These are phyloP conservation scores for Gymnodraco acuticeps DNA, from an alignment of 2,797 vertebrate species.

Conservation along the genomic window DNA sequence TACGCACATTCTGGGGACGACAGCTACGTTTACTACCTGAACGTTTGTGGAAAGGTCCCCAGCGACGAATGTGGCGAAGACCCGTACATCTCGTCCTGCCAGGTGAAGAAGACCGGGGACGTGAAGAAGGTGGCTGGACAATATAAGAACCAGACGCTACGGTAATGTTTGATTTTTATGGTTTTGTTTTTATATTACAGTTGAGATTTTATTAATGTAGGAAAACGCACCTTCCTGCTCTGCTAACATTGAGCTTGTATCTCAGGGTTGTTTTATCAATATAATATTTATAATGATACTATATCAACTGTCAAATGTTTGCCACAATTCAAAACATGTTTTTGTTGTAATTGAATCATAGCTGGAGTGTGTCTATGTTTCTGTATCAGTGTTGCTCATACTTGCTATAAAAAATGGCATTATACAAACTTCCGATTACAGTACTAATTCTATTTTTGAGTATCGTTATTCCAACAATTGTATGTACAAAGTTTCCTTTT, in stretches of 20 bases:
- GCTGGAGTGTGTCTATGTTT: background rate
- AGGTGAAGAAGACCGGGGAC: constrained; percentile 78
- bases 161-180: constrained; percentile 77
- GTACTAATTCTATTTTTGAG: too few species aligned
- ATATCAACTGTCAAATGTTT: background rate
- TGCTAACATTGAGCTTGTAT: background rate
- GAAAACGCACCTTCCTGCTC: background rate
- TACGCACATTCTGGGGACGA: constrained; percentile 73
- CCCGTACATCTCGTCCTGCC: constrained; percentile 85
- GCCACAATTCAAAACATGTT: background rate
- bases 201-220: background rate
- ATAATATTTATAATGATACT: too few species aligned
- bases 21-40: constrained; percentile 90
- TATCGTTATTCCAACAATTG: too few species aligned
- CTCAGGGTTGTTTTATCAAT: background rate
- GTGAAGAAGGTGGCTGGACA: constrained; percentile 87
- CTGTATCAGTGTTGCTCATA: background rate
- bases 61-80: constrained; percentile 63
- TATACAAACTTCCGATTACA: background rate
- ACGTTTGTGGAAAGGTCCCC: constrained; percentile 84
- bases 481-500: too few species aligned
- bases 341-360: too few species aligned
- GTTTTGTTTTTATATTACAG: background rate
- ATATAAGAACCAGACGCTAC: constrained; percentile 89
- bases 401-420: background rate